These are phyloP conservation scores for Melanophora roralis DNA, from an alignment of 2,888 invertebrate species.

Conservation along the genomic window DNA sequence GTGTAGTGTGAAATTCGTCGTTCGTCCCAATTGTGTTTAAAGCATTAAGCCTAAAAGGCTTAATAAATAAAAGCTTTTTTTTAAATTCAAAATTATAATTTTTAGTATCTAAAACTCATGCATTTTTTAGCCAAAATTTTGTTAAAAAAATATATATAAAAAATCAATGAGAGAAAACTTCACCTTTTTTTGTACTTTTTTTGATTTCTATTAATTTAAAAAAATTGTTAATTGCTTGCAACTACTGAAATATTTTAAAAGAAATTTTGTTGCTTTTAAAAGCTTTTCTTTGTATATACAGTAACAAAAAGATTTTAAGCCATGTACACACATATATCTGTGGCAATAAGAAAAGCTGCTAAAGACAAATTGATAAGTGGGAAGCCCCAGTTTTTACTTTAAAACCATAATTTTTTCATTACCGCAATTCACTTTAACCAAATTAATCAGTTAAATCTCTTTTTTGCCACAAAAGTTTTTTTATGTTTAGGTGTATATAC, in stretches of 20 bases:
- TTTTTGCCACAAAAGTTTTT: constrained; percentile 42
- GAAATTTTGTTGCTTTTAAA: constrained; percentile 61
- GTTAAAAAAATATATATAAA: constrained; percentile 53
- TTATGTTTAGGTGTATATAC: too few relatives aligned
- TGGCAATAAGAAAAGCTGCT: too few relatives aligned
- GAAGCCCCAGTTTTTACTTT: too few relatives aligned
- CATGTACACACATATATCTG: neutral
- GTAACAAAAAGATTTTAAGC: too few relatives aligned
- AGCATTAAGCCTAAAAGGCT: constrained; percentile 32
- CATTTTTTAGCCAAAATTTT: constrained; percentile 19
- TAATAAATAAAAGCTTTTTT: constrained; percentile 15
- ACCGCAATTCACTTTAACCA: too few relatives aligned
- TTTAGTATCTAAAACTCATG: constrained; percentile 39
- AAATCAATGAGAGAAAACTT: constrained; percentile 74
- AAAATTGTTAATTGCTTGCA: constrained; percentile 45
- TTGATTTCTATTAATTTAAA: too few relatives aligned
- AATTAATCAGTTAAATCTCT: too few relatives aligned
- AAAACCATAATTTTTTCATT: too few relatives aligned
- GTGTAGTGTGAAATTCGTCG: too few relatives aligned
- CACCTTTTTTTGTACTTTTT: constrained; percentile 71
- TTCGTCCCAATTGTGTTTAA: too few relatives aligned
- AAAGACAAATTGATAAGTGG: too few relatives aligned
- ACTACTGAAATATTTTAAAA: constrained; percentile 32
- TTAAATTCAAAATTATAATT: constrained; percentile 41
- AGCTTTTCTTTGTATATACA: too few relatives aligned